Base-by-base conservation (phyloP, 2,113 vertebrate genomes). In the Oostethus manadensis region DNA sequence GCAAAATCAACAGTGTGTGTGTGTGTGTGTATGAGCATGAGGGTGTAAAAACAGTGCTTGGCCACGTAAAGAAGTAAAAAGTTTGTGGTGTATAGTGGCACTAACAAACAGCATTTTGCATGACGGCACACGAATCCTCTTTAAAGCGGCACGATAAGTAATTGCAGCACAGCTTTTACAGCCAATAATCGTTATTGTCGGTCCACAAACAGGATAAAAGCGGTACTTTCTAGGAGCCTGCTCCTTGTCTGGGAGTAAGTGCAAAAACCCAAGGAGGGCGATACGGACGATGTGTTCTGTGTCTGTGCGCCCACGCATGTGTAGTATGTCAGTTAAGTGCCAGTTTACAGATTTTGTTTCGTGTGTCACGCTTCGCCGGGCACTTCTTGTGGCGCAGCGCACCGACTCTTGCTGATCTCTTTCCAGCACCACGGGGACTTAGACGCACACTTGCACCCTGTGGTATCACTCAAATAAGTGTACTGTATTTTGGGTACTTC, bases 171-270 rank as follows among this genome's bases (percentile, higher is more conserved):
- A 73, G 82, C 82, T 86, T 89, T 87, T 82, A 89, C 59, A 73
- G 58, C 78, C 86, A 86, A 62, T 87, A 88, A 87, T 78, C 86
- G 84, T 83, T 18, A 89, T 84, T 56, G 21, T 3, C 74, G 26
- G 46, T 65, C 75, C 70, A 72, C 68, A 77, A 85, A 85, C 66
- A 76, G 73, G 63, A 47, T 68, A 50, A n/a, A 8, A 61, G 67
- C 65, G 40, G 8, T 61, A 72, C 76, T 66, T 78, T 54, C 62
- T 71, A 60, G 82, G 60, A 84, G 74, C 69, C 58, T 33, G 58
- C 50, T 21, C 4, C 70, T 79, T 81, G 69, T 56, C 51, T 62
- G 80, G 85, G 86, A 86, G 63, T 40, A 57, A 60, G 48, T 61
- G 73, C 66, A 82, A 65, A 49, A 62, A 64, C 49, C 18, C 63